Evolutionary conservation across 2,797 vertebrate species (phyloP), one percentile per base, ranked within the genome.

Genomic region (Chaenodraco wilsoni): DNA sequence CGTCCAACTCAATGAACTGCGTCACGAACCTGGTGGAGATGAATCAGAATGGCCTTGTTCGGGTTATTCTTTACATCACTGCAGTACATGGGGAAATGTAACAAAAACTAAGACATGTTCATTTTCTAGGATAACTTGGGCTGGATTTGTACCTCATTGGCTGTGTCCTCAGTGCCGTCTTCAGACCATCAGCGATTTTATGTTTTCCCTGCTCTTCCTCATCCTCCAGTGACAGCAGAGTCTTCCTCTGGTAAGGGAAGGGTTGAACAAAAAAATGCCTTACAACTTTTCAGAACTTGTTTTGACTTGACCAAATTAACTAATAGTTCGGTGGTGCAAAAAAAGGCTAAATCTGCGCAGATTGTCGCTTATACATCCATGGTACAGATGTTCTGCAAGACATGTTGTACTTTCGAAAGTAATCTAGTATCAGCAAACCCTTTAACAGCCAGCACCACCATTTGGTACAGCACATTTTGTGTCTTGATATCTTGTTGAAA

Each of bases 141-240:
- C 13, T n/a, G 21, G n/a, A 54, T 1, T 0, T 8, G 9, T 48
- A 92, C 88, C 98, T 97, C 96, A 99, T 99, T 11, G 97, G 96
- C 86, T 99, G 97, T 0, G 98, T 99, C 88, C 98, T 90, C 74
- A 99, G 93, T 37, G 98, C 98, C 2, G 98, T 99, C 93, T 98
- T 99, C 76, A 99, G 88, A 79, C 94, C 96, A 76, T 98, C 97
- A 0, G 97, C 95, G 0, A 96, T 95, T 90, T 96, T 96, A 74
- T 95, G 96, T n/a, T 67, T 96, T 78, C 95, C 96, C 46, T 97
- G 95, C 48, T 97, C 96, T 0, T 97, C 97, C 72, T 98, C 97
- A 58, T 95, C 96, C 70, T 96, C 96, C 89, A 96, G 81, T 11
- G 94, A 91, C 7, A 97, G 91, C 72, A 99, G 81, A 0, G 95